Conservation (phyloP, 2,888 invertebrate genomes). For the Xanthorhoe spadicearia region DNA sequence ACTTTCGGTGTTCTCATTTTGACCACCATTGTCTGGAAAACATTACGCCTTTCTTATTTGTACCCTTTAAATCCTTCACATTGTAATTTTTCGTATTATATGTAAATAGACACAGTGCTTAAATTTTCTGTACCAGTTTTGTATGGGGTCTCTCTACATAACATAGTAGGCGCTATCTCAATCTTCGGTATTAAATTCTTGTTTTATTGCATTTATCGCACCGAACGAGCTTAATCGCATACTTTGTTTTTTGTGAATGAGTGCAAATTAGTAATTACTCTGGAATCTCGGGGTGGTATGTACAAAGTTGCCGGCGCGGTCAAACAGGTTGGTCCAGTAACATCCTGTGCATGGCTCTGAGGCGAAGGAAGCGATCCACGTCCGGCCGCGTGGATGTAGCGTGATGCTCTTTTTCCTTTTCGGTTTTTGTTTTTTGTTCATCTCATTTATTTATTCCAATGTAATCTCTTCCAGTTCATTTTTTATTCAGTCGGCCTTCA, state of each 20-base stretch:
- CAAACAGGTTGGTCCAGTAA: conserved; percentile 57
- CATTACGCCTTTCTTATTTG: conserved; percentile 1
- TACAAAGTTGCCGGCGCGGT: conserved; percentile 43
- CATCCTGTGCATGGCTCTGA: conserved; percentile 72
- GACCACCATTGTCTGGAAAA: conserved; percentile 42
- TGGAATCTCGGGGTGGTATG: conserved; percentile 41
- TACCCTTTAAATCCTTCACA: neutral
- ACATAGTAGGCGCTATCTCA: conserved; percentile 10
- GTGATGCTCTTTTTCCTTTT: conserved; percentile 81
- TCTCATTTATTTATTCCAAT: conserved; percentile 86
- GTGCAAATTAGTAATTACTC: conserved; percentile 43
- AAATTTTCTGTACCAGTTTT: conserved; percentile 3
- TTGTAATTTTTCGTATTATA: neutral
- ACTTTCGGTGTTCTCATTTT: conserved; percentile 57
- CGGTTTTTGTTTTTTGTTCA: conserved; percentile 83
- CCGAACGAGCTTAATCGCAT: conserved; percentile 18
- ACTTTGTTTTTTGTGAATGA: conserved; percentile 39
- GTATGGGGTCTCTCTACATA: neutral
- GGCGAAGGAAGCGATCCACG: conserved; percentile 82
- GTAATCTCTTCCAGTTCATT: conserved; percentile 85
- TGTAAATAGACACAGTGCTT: neutral
- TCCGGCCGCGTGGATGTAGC: conserved; percentile 84
- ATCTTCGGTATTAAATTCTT: conserved; percentile 14
- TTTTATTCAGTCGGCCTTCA: conserved; percentile 85
- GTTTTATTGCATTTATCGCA: conserved; percentile 19